Conservation (phyloP, 2,113 vertebrate genomes). For the Ammodytes dubius region DNA sequence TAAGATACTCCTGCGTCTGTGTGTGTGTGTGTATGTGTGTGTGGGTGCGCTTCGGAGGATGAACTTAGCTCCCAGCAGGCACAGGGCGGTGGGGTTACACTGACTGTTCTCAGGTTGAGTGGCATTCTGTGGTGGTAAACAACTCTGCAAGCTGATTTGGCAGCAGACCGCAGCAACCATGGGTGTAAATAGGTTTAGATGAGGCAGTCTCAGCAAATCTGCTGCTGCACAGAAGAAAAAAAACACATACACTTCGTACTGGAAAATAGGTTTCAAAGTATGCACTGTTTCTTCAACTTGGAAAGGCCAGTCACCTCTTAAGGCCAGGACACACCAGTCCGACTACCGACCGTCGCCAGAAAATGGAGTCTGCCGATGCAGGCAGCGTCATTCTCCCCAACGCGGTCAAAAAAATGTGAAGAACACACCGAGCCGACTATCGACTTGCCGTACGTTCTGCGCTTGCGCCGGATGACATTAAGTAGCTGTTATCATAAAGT, state of each 20-base stretch:
- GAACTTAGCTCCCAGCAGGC: conserved; percentile 32
- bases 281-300: not conserved
- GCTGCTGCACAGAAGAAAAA: not conserved
- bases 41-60: conserved; percentile 2
- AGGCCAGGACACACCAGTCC: too few relatives aligned
- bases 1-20: not conserved
- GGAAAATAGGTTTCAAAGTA: not conserved
- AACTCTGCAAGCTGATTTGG: conserved; percentile 35
- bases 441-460: too few relatives aligned
- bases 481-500: too few relatives aligned
- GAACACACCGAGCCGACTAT: too few relatives aligned
- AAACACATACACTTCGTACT: not conserved
- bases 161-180: conserved; percentile 36
- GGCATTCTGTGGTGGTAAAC: conserved; percentile 59
- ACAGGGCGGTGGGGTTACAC: conserved; percentile 13
- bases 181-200: conserved; percentile 27
- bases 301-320: too few relatives aligned
- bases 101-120: conserved; percentile 43
- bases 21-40: conserved; percentile 10
- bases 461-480: too few relatives aligned
- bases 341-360: too few relatives aligned
- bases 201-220: not conserved
- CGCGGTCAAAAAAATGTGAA: too few relatives aligned
- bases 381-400: too few relatives aligned
- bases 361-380: too few relatives aligned